Evolutionary conservation across 2,888 invertebrate species (phyloP).

Genomic region (Hydriomena furcata): DNA sequence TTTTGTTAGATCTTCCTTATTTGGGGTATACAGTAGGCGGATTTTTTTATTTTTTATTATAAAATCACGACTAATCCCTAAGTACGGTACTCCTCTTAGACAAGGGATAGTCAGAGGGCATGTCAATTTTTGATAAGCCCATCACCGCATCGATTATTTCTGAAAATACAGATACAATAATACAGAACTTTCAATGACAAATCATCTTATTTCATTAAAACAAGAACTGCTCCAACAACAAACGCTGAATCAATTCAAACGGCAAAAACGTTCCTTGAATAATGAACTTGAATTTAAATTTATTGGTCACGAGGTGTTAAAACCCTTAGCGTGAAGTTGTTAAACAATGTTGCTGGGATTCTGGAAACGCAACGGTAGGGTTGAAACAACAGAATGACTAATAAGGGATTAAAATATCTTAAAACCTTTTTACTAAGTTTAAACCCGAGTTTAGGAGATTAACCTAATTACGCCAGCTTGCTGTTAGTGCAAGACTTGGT

Average conservation of each 20-base stretch:
- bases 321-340: conserved; percentile 43
- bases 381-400: conserved; percentile 52
- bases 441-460: conserved; percentile 53
- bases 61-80: too few species aligned
- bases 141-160: too few species aligned
- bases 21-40: too few species aligned
- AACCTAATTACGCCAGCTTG: conserved; percentile 50
- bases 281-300: conserved; percentile 31
- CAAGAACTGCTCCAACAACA: conserved; percentile 12
- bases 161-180: too few species aligned
- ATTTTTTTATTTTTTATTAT: too few species aligned
- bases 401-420: conserved; percentile 57
- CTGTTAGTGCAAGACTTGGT: conserved; percentile 36
- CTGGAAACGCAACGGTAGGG: conserved; percentile 35
- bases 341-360: conserved; percentile 42
- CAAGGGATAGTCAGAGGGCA: too few species aligned
- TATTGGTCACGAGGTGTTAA: conserved; percentile 39
- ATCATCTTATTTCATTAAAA: conserved; percentile 9
- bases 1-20: too few species aligned
- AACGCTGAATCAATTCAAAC: conserved; percentile 36
- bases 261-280: conserved; percentile 32
- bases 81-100: too few species aligned
- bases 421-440: conserved; percentile 59
- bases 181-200: conserved; percentile 5
- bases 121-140: too few species aligned